A percentile compares a stretch with the other conserved stretches of the same genome.
phyloP scores from a whole-genome alignment of 1,140 invertebrate genomes.

The Lucilia sericata region DNA sequence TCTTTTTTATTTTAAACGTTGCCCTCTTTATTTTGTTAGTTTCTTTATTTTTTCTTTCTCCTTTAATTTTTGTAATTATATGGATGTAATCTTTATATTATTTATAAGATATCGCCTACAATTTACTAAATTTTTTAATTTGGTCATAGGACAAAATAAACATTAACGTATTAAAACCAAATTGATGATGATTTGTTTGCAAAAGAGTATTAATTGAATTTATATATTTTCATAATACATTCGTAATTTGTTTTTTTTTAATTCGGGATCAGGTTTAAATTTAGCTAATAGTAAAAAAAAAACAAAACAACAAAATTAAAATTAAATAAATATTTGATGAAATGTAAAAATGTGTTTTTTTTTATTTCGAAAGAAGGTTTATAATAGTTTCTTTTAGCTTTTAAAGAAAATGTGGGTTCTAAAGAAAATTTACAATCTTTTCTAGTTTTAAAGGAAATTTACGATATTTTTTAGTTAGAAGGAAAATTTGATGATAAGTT shows the following conservation, averaged over 20 bases:
- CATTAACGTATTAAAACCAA: neutral
- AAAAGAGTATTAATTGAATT: neutral
- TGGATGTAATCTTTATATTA: neutral
- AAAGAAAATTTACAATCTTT: too few species aligned
- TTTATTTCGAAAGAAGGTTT: too few species aligned
- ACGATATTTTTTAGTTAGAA: too few species aligned
- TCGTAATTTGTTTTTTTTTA: neutral
- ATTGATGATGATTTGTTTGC: neutral
- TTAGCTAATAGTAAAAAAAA: neutral
- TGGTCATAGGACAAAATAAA: neutral
- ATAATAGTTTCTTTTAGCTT: too few species aligned
- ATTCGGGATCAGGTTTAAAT: neutral
- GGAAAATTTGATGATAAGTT: too few species aligned
- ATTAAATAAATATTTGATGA: neutral
- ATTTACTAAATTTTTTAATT: neutral
- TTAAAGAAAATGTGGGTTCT: too few species aligned
- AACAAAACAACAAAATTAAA: neutral
- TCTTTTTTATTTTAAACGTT: neutral
- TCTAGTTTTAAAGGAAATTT: too few species aligned
- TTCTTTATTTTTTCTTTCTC: neutral
- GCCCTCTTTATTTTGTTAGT: neutral
- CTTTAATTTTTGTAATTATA: neutral
- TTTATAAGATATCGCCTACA: neutral
- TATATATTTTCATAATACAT: neutral
- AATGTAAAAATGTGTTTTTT: too few species aligned